Conservation (phyloP, 2,888 invertebrate species). For the Nineta flava region DNA sequence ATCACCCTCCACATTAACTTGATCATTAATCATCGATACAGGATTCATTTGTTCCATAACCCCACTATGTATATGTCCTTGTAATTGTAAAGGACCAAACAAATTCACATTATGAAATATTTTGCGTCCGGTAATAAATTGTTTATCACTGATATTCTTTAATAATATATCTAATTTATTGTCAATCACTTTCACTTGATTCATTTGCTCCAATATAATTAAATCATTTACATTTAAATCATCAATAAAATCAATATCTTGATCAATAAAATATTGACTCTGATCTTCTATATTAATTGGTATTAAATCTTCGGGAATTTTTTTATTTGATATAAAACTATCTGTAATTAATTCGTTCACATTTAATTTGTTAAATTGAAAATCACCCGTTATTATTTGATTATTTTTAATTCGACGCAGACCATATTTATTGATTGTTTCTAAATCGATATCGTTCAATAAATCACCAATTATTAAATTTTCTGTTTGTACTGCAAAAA, state of each 20-base stretch:
- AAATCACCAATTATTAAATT: constrained; percentile 28
- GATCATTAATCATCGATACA: constrained; percentile 26
- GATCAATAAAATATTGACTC: constrained; percentile 24
- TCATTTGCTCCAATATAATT: constrained; percentile 26
- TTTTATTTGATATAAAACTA: constrained; percentile 14
- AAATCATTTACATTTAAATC: constrained; percentile 26
- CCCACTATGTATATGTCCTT: constrained; percentile 30
- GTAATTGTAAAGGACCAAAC: constrained; percentile 26
- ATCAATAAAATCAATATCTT: constrained; percentile 28
- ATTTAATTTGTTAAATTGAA: constrained; percentile 21
- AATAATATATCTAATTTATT: constrained; percentile 30
- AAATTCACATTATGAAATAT: constrained; percentile 28
- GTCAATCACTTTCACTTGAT: constrained; percentile 29
- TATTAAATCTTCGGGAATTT: constrained; percentile 23
- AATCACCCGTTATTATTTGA: constrained; percentile 29
- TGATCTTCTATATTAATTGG: constrained; percentile 21
- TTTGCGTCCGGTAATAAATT: constrained; percentile 29
- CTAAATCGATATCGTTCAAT: constrained; percentile 31
- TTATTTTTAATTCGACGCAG: constrained; percentile 29
- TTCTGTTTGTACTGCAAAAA: constrained; percentile 22
- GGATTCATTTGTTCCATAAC: constrained; percentile 29
- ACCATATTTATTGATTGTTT: constrained; percentile 27
- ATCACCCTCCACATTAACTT: constrained; percentile 27
- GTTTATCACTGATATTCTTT: constrained; percentile 24
- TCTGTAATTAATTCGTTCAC: constrained; percentile 19